Conservation (phyloP, 2,888 invertebrate species). For the Elysia crispata region DNA sequence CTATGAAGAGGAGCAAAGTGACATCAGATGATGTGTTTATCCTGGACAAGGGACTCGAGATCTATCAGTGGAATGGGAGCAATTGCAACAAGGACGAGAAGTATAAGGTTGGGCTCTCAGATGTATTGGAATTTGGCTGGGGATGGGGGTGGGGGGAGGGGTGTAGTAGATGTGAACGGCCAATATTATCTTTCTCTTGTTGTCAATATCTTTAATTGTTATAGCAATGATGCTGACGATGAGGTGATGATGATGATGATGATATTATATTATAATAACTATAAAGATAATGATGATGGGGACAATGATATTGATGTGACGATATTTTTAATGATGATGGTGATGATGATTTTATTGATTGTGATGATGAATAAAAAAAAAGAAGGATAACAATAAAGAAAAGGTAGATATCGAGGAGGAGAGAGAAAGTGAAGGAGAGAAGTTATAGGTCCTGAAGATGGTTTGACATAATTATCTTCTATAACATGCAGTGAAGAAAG, state of each 20-base stretch:
- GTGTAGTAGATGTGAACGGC: conserved; percentile 54
- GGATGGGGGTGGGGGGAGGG: conserved; percentile 54
- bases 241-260: conserved; percentile 33
- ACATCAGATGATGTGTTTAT: conserved; percentile 73
- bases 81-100: conserved; percentile 71
- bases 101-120: conserved; percentile 59
- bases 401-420: too few species aligned
- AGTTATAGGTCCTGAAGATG: too few species aligned
- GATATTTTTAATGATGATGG: conserved; percentile 31
- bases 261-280: too few species aligned
- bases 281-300: too few species aligned
- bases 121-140: too few species aligned
- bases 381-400: too few species aligned
- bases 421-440: too few species aligned
- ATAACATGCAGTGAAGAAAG: too few species aligned
- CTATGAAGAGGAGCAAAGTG: conserved; percentile 51
- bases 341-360: conserved; percentile 29
- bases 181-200: conserved; percentile 12
- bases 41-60: conserved; percentile 67
- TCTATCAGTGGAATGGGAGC: conserved; percentile 74
- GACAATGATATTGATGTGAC: too few species aligned
- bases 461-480: too few species aligned
- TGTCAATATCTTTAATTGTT: neutral
- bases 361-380: conserved; percentile 18
- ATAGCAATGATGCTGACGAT: conserved; percentile 24